Percentiles rank a stretch among this genome's conserved stretches.
These are phyloP conservation scores for Anthopleura sola DNA, from an alignment of 64 coral and sea anemone genomes.

Conservation along the genomic window DNA sequence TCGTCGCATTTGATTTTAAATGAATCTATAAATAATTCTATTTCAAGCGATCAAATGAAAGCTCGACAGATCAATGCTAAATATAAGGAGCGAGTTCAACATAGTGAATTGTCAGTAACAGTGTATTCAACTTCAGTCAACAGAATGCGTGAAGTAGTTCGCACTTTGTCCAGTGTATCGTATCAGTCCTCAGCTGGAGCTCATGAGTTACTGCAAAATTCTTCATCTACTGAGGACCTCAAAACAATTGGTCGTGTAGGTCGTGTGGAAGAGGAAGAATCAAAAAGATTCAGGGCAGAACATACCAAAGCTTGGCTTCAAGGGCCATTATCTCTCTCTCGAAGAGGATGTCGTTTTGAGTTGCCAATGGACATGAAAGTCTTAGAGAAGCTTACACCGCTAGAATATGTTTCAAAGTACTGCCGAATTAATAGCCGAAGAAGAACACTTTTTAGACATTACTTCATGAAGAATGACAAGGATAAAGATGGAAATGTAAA, in stretches of 20 bases:
- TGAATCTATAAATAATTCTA: too few species aligned
- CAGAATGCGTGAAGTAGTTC: slow-evolving; percentile 5
- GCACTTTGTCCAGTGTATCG: neutral
- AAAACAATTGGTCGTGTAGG: slow-evolving; percentile 31
- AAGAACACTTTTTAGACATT: slow-evolving; percentile 74
- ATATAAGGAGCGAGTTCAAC: neutral
- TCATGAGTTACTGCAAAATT: neutral
- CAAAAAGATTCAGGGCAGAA: slow-evolving; percentile 22
- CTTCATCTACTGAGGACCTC: slow-evolving; percentile 10
- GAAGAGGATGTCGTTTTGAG: slow-evolving; percentile 84
- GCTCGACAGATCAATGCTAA: neutral
- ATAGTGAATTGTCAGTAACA: too few species aligned
- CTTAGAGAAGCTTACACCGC: slow-evolving; percentile 64
- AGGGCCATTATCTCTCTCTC: slow-evolving; percentile 78
- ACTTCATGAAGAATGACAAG: slow-evolving; percentile 79
- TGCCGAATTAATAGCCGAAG: slow-evolving; percentile 74
- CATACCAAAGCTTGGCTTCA: slow-evolving; percentile 59
- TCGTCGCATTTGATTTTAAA: too few species aligned
- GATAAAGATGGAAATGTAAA: too few species aligned
- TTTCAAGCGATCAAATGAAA: too few species aligned
- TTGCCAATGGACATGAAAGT: slow-evolving; percentile 88
- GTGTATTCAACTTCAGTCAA: neutral
- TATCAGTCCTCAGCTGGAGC: neutral
- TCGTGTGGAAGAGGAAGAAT: slow-evolving; percentile 34
- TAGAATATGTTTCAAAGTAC: slow-evolving; percentile 75